Evolutionary conservation across 1,140 invertebrate genomes (phyloP).

Genomic region (Lanistes nyassanus): DNA sequence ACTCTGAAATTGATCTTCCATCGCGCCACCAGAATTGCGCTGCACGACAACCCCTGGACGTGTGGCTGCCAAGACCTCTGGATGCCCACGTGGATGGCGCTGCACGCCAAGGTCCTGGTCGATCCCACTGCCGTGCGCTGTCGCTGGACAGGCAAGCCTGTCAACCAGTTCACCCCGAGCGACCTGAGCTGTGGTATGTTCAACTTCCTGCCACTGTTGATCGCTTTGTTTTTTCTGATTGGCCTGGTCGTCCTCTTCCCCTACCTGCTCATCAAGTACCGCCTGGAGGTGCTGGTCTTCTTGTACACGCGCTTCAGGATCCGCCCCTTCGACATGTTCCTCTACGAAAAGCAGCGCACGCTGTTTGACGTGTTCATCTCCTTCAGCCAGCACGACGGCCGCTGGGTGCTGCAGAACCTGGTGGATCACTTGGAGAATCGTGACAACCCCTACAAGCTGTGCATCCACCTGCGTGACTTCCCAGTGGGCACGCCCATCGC

Average conservation of each 20-base stretch:
- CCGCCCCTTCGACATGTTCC: conserved; percentile 24
- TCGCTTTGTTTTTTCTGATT: conserved; percentile 21
- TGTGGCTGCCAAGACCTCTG: conserved; percentile 33
- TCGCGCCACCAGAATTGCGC: conserved; percentile 24
- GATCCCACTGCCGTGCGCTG: conserved; percentile 22
- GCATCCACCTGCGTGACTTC: conserved; percentile 90
- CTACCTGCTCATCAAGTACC: conserved; percentile 26
- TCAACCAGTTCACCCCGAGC: conserved; percentile 7
- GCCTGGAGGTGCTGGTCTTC: conserved; percentile 29
- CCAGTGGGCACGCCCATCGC: conserved; percentile 80
- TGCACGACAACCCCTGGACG: conserved; percentile 36
- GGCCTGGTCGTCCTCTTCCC: conserved; percentile 5
- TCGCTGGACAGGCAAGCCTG: conserved; percentile 23
- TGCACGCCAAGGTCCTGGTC: conserved; percentile 15
- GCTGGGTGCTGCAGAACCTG: conserved; percentile 86
- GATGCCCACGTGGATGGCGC: conserved; percentile 30
- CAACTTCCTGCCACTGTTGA: conserved; percentile 18
- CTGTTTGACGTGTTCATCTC: conserved; percentile 89
- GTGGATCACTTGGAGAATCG: conserved; percentile 85
- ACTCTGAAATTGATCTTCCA: conserved; percentile 28
- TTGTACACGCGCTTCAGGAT: conserved; percentile 32
- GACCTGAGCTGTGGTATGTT: conserved; percentile 30
- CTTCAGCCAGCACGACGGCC: conserved; percentile 92
- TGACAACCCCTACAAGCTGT: conserved; percentile 87
- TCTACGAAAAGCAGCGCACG: conserved; percentile 20